Percentiles rank a stretch among this genome's conserved stretches.
Conservation (phyloP, 2,888 invertebrate species). For the Omphaloscelis lunosa region DNA sequence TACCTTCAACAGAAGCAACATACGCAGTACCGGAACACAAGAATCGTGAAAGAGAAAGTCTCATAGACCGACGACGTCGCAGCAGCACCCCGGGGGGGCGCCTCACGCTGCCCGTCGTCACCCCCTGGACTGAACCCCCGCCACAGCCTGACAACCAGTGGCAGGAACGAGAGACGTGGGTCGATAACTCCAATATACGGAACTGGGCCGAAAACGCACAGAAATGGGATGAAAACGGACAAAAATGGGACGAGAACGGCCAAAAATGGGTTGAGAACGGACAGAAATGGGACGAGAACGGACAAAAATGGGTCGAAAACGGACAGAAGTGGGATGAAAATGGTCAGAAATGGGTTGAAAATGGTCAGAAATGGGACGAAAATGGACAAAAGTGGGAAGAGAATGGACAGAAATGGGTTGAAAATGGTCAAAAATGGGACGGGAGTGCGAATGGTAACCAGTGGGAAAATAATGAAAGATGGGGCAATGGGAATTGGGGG, state of each 20-base stretch:
- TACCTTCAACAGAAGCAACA: slow-evolving; percentile 80
- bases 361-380: slow-evolving; percentile 74
- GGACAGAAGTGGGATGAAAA: slow-evolving; percentile 72
- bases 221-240: slow-evolving; percentile 78
- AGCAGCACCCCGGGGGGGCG: slow-evolving; percentile 85
- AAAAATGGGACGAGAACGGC: slow-evolving; percentile 83
- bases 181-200: slow-evolving; percentile 82
- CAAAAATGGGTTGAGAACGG: slow-evolving; percentile 75
- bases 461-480: slow-evolving; percentile 79
- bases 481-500: slow-evolving; percentile 84
- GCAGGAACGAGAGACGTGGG: slow-evolving; percentile 83
- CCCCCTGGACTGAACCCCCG: slow-evolving; percentile 71
- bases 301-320: slow-evolving; percentile 76
- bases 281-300: slow-evolving; percentile 78
- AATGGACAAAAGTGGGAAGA: slow-evolving; percentile 71
- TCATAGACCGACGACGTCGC: slow-evolving; percentile 83
- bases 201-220: slow-evolving; percentile 84
- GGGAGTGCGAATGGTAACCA: slow-evolving; percentile 77
- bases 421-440: slow-evolving; percentile 74
- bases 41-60: slow-evolving; percentile 80
- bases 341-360: slow-evolving; percentile 74
- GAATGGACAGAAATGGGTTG: slow-evolving; percentile 72
- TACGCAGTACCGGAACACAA: slow-evolving; percentile 88
- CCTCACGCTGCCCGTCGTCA: slow-evolving; percentile 80
- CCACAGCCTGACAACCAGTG: slow-evolving; percentile 72